Base-by-base conservation (phyloP, 2,113 vertebrate species). In the Leptobrachium leishanense region DNA sequence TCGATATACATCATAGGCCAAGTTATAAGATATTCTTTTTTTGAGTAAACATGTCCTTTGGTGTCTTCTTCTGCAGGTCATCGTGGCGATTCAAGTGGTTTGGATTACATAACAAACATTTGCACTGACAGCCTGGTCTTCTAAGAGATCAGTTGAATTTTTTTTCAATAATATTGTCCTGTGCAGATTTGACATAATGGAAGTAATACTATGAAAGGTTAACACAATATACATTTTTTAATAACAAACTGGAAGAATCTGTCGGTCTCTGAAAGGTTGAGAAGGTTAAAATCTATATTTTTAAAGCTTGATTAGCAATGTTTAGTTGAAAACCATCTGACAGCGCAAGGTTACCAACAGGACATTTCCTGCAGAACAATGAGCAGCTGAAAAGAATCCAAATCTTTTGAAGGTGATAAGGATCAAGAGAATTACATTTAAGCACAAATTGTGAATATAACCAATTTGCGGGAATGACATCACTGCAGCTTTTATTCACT, bases 401-500 rank as follows among this genome's bases (percentile, higher is more conserved):
- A 71, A 42, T 62, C 55, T 43, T 74, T 80, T 62, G 65, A 74
- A 74, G 65, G 44, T 81, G 64, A 74, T 81, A 74, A 74, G 68
- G 53, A 79, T 81, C 71, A 68, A n/a, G 63, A 81, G 81, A 9
- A 69, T 43, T 76, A 50, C 39, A 67, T 85, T 86, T 75, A 43
- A 85, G 75, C 67, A 69, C 67, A 66, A 74, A 72, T 8, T 43
- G 13, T 55, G 41, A 84, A 79, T 68, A 57, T 5, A 46, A 79
- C 79, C 76, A 78, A 59, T 13, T 31, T 1, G 2, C 43, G 71
- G 40, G 15, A 66, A 55, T 64, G 76, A 43, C 70, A 78, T 46
- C 75, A 76, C 43, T 80, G 83, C 72, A 74, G 4, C 82, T 88
- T 82, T 84, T 80, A 65, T 81, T 83, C 67, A 40, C 68, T 41